phyloP scores from a whole-genome alignment of 2,888 invertebrate species.

The Cynaeus angustus region DNA sequence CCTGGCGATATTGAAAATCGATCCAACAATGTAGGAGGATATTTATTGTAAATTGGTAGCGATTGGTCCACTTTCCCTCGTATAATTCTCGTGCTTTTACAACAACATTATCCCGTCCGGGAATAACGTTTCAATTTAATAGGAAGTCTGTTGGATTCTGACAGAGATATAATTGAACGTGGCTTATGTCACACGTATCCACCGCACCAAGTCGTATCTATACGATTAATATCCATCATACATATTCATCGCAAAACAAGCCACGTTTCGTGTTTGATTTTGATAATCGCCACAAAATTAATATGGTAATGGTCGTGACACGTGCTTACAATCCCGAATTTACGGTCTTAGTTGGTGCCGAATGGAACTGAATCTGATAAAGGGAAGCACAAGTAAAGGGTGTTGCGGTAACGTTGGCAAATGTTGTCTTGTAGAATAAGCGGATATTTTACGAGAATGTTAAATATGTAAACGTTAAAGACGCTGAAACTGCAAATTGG shows the following conservation, averaged over 20 bases:
- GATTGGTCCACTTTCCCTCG: constrained; percentile 7
- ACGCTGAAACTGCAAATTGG: constrained; percentile 6
- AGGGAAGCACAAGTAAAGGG: background rate
- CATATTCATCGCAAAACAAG: constrained; percentile 53
- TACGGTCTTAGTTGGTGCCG: constrained; percentile 22
- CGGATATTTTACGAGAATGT: constrained; percentile 3
- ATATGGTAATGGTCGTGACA: constrained; percentile 52
- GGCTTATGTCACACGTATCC: constrained; percentile 42
- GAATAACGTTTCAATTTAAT: constrained; percentile 32
- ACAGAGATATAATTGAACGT: constrained; percentile 43
- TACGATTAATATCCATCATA: constrained; percentile 50
- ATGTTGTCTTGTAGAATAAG: constrained; percentile 7
- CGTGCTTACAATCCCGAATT: constrained; percentile 46
- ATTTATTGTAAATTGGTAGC: constrained; percentile 35
- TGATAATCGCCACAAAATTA: constrained; percentile 52
- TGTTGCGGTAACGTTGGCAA: background rate
- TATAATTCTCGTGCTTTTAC: constrained; percentile 34
- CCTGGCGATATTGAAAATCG: constrained; percentile 27
- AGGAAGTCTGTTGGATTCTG: constrained; percentile 8
- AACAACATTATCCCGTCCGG: constrained; percentile 27
- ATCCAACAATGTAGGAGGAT: constrained; percentile 17
- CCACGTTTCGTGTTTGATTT: constrained; percentile 51
- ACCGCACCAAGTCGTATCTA: constrained; percentile 36
- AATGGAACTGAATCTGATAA: constrained; percentile 1
- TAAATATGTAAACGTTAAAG: background rate